These are phyloP conservation scores for Cyanoderma ruficeps DNA, from an alignment of 2,113 vertebrate genomes.

Conservation along the genomic window DNA sequence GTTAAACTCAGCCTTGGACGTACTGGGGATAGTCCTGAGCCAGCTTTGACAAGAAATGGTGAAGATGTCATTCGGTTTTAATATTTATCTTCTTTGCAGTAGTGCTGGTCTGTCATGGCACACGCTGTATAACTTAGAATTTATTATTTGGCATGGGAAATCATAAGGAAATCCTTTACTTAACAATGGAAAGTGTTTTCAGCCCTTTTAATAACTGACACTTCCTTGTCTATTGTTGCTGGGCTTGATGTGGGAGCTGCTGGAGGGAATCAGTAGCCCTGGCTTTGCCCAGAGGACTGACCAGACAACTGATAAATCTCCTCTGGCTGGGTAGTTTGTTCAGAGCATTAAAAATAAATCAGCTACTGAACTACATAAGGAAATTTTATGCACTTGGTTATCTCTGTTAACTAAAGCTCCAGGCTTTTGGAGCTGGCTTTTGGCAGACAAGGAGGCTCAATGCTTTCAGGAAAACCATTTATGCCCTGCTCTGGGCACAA, in stretches of 20 bases:
- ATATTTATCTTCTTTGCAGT: not conserved
- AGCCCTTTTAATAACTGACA: constrained; percentile 37
- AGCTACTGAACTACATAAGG: not conserved
- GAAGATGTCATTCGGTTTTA: not conserved
- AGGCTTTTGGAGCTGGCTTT: constrained; percentile 1
- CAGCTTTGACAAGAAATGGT: not conserved
- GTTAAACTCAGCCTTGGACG: not conserved
- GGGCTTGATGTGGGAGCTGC: not conserved
- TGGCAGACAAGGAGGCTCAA: not conserved
- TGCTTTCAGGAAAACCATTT: not conserved
- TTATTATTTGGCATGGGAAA: constrained; percentile 63
- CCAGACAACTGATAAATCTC: constrained; percentile 11
- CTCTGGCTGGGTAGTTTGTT: not conserved
- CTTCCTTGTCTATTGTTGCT: constrained; percentile 63
- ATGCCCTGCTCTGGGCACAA: not conserved
- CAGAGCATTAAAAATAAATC: constrained; percentile 21
- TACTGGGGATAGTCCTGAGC: not conserved
- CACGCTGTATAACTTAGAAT: not conserved
- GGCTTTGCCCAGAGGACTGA: constrained; percentile 17
- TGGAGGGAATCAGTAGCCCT: not conserved
- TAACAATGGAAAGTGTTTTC: constrained; percentile 59
- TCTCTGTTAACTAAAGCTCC: constrained; percentile 8
- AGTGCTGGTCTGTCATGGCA: not conserved
- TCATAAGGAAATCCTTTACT: constrained; percentile 64
- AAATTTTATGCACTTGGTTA: not conserved